A percentile compares a stretch with the other conserved stretches of the same genome.
Evolutionary conservation across 2,888 invertebrate species (phyloP).

Genomic region (Corbicula japonica): DNA sequence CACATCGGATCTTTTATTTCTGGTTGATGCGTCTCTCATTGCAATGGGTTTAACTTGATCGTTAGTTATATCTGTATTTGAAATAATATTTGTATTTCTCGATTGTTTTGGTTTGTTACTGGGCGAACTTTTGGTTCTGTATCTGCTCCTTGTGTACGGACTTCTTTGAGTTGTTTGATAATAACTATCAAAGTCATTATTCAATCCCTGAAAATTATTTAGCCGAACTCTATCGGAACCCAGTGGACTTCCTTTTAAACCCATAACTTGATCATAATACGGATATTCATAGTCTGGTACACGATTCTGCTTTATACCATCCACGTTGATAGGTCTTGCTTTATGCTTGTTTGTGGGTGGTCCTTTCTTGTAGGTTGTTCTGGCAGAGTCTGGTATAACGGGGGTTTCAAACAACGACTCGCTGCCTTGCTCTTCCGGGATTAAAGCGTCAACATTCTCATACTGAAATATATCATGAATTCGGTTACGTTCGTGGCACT

Average conservation of each 20-base stretch:
- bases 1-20: too few species aligned
- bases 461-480: too few species aligned
- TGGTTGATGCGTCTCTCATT: conserved; percentile 51
- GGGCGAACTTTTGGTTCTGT: conserved; percentile 36
- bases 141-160: conserved; percentile 21
- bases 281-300: conserved; percentile 53
- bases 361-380: conserved; percentile 70
- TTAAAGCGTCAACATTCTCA: conserved; percentile 2
- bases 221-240: conserved; percentile 4
- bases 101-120: conserved; percentile 20
- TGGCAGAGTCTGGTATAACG: conserved; percentile 27
- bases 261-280: conserved; percentile 45
- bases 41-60: conserved; percentile 39
- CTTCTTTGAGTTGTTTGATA: conserved; percentile 48
- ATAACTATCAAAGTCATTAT: conserved; percentile 26
- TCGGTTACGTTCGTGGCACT: too few species aligned
- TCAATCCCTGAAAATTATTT: not conserved
- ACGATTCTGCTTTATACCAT: conserved; percentile 23
- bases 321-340: conserved; percentile 2
- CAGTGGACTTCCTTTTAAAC: conserved; percentile 43
- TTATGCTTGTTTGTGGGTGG: conserved; percentile 24
- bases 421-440: conserved; percentile 45
- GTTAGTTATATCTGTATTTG: conserved; percentile 4
- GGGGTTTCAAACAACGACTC: conserved; percentile 59
- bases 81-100: not conserved